Base-by-base conservation (phyloP, 2,888 invertebrate species). In the Folsomia manolachei region DNA sequence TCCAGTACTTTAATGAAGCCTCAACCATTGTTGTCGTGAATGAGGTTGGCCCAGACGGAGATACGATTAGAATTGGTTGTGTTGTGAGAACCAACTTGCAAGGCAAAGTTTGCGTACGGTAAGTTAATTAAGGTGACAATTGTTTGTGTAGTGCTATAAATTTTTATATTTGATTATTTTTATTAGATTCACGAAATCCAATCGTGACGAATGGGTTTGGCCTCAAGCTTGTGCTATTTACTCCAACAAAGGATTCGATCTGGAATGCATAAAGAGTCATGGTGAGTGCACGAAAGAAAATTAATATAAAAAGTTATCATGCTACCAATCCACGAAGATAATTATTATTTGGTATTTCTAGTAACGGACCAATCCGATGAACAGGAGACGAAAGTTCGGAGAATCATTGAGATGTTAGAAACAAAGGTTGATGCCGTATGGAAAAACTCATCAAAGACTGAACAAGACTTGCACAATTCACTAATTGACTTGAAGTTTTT, bases 1-100 rank as follows among this genome's bases (percentile, higher is more conserved):
- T 19, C n/a, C 60, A 60, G 60, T 60, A n/a, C n/a, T 60, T 60
- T n/a, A 60, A 60, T n/a, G 60, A 60, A 60, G n/a, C 9, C 60
- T 9, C 4, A 4, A 60, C 60, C 7, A 60, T 60, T 60, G 60
- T 60, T 21, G 60, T 60, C 60, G 60, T 60, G 7, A 19, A 60
- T 21, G 60, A 60, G 60, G n/a, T 7, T 7, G n/a, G 23, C 19
- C 19, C 19, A 9, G 60, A n/a, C 7, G 60, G 60, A 9, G n/a
- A n/a, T n/a, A 60, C 4, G 23, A 60, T 60, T 9, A 7, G 60
- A 60, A 21, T 60, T 60, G 60, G 60, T 4, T 7, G n/a, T 21
- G n/a, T n/a, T 60, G 7, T 60, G n/a, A 21, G 60, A n/a, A 60
- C 60, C 4, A 60, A 60, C 60, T n/a, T 60, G 9, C n/a, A 9